Conservation (phyloP, 1,140 invertebrate species). For the Lamellibrachia luymesi region DNA sequence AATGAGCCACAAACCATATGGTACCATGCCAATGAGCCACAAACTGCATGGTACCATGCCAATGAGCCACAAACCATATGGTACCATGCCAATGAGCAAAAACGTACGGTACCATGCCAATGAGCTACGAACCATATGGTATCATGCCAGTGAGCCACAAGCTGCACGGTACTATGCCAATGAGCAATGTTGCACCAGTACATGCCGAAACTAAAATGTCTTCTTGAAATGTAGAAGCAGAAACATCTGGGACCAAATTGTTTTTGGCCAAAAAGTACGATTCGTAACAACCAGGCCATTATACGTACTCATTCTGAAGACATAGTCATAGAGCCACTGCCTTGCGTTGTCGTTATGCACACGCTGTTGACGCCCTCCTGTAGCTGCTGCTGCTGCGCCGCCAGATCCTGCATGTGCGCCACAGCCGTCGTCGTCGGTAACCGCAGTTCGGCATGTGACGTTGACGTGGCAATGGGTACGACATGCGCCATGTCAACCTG, state of each 20-base stretch:
- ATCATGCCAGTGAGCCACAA: neutral
- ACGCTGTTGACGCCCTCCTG: neutral
- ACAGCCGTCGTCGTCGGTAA: neutral
- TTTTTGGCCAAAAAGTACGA: neutral
- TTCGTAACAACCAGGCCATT: neutral
- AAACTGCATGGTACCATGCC: neutral
- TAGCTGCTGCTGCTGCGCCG: neutral
- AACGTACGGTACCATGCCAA: neutral
- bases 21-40: neutral
- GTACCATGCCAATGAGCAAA: neutral
- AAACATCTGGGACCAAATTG: too few species aligned
- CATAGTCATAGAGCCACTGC: neutral
- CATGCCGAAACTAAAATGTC: neutral
- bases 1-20: neutral
- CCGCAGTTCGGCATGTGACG: neutral
- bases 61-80: neutral
- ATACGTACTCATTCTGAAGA: neutral
- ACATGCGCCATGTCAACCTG: neutral
- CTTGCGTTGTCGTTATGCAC: neutral
- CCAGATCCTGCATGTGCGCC: neutral
- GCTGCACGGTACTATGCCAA: neutral
- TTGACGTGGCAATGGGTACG: neutral
- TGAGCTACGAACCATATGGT: too few species aligned
- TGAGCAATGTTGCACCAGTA: neutral
- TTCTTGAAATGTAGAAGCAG: neutral